phyloP scores from a whole-genome alignment of 2,797 vertebrate species.

The Podarcis lilfordi region DNA sequence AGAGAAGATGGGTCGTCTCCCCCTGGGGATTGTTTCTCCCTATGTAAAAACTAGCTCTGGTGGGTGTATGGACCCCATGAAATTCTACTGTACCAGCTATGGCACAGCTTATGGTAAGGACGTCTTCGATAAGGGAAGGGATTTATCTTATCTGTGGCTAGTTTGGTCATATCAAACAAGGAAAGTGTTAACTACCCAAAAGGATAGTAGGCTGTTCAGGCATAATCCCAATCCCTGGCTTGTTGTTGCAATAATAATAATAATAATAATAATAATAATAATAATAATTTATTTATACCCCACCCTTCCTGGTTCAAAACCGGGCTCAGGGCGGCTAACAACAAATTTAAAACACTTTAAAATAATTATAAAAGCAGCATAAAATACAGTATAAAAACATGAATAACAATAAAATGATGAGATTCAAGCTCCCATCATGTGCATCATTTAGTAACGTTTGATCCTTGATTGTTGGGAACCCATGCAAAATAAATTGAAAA shows the following conservation, averaged over 20 bases:
- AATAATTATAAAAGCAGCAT: too few species aligned
- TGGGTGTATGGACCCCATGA: slow-evolving; percentile 64
- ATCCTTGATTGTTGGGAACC: background rate
- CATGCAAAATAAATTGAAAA: background rate
- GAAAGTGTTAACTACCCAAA: background rate
- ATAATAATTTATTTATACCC: too few species aligned
- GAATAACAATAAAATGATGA: too few species aligned
- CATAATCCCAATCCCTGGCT: background rate
- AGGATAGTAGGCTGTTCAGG: background rate
- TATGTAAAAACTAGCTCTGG: slow-evolving; percentile 51
- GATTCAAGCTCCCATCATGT: background rate
- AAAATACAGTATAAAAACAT: too few species aligned
- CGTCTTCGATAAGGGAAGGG: background rate
- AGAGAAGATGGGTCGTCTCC: slow-evolving; percentile 69
- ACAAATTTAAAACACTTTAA: too few species aligned
- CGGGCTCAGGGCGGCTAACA: too few species aligned
- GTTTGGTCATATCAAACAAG: background rate
- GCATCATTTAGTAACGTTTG: background rate
- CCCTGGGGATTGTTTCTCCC: slow-evolving; percentile 63
- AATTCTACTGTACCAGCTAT: slow-evolving; percentile 74
- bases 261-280: too few species aligned
- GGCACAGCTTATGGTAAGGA: slow-evolving; percentile 69
- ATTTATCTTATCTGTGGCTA: background rate
- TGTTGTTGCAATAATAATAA: background rate
- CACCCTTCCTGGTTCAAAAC: too few species aligned